phyloP scores from a whole-genome alignment of 2,888 invertebrate species.

The Amphiduros pacificus region DNA sequence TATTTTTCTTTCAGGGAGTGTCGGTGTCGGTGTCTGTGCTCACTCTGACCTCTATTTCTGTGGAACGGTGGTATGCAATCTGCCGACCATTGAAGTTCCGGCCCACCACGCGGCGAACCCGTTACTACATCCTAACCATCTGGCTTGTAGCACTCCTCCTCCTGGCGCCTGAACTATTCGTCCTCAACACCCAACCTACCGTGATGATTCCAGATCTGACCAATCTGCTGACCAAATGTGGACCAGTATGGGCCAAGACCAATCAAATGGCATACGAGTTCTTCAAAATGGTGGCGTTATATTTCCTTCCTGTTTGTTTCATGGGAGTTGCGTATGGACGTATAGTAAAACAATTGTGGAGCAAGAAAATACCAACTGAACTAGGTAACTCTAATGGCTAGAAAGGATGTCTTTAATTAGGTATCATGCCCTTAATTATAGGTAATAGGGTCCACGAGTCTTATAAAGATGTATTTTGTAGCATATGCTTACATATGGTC shows the following conservation, averaged over 20 bases:
- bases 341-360: conserved; percentile 48
- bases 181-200: conserved; percentile 14
- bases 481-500: too few species aligned
- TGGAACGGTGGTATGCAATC: conserved; percentile 93
- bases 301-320: conserved; percentile 40
- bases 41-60: conserved; percentile 88
- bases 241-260: conserved; percentile 19
- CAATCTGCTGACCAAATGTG: conserved; percentile 20
- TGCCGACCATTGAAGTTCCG: conserved; percentile 87
- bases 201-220: conserved; percentile 8
- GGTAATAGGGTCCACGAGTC: too few species aligned
- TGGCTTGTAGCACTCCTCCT: conserved; percentile 73
- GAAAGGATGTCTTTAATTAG: too few species aligned
- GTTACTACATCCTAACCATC: conserved; percentile 77
- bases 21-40: conserved; percentile 88
- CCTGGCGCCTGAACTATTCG: conserved; percentile 39
- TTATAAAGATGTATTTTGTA: too few species aligned
- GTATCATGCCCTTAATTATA: too few species aligned
- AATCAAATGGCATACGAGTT: conserved; percentile 38
- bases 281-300: conserved; percentile 38
- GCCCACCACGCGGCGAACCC: conserved; percentile 79
- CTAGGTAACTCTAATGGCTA: too few species aligned
- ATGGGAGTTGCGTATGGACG: conserved; percentile 46
- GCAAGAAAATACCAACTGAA: conserved; percentile 36
- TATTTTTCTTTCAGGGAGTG: conserved; percentile 51